phyloP scores from a whole-genome alignment of 2,888 invertebrate species.

The Rhagophthalmus giganteus region DNA sequence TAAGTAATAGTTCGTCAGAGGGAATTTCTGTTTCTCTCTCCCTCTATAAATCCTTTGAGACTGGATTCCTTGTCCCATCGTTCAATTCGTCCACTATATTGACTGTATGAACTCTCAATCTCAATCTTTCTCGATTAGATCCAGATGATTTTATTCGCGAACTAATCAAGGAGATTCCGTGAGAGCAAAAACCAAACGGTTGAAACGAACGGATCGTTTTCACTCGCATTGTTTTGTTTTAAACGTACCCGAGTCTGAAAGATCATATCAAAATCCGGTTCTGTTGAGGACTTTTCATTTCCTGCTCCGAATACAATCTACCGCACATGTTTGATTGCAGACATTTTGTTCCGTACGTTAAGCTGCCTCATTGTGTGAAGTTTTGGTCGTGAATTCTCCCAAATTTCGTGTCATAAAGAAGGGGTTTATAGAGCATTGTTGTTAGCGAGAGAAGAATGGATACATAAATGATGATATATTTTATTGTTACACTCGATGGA shows the following conservation, averaged over 20 bases:
- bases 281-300: constrained; percentile 45
- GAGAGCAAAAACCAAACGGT: constrained; percentile 7
- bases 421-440: constrained; percentile 46
- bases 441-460: constrained; percentile 40
- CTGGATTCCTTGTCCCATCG: constrained; percentile 20
- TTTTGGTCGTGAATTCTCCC: constrained; percentile 29
- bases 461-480: constrained; percentile 38
- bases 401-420: constrained; percentile 41
- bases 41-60: constrained; percentile 11
- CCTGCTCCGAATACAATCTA: constrained; percentile 41
- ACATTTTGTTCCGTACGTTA: constrained; percentile 43
- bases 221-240: constrained; percentile 22
- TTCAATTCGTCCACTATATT: constrained; percentile 21
- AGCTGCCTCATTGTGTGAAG: constrained; percentile 20
- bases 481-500: constrained; percentile 37
- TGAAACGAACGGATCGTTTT: constrained; percentile 24
- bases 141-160: constrained; percentile 20
- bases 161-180: constrained; percentile 16
- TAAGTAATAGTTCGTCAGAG: neutral
- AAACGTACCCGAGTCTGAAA: constrained; percentile 29
- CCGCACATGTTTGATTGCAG: constrained; percentile 41
- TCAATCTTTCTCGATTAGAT: constrained; percentile 33
- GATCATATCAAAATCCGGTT: constrained; percentile 41
- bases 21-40: constrained; percentile 6
- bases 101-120: constrained; percentile 27